These are phyloP conservation scores for Papilio machaon DNA, from an alignment of 1,140 invertebrate genomes.

Conservation along the genomic window DNA sequence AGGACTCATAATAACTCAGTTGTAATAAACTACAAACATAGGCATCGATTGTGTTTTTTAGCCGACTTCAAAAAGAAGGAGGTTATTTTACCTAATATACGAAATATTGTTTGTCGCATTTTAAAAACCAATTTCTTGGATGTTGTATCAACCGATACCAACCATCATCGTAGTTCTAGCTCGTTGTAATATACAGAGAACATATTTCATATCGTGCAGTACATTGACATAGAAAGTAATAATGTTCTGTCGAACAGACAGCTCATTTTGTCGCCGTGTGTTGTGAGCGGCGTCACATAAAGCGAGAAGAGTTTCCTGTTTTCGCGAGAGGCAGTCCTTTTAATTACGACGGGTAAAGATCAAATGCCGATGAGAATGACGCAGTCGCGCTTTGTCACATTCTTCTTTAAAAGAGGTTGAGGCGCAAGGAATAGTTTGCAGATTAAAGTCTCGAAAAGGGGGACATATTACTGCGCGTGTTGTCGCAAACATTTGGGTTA, in stretches of 20 bases:
- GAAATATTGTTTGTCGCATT: neutral
- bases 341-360: constrained; percentile 36
- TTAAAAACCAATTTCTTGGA: neutral
- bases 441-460: constrained; percentile 13
- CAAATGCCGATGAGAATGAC: constrained; percentile 38
- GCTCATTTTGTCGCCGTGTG: constrained; percentile 23
- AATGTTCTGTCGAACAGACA: constrained; percentile 23
- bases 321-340: constrained; percentile 38
- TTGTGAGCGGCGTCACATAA: constrained; percentile 14
- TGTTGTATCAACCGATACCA: neutral
- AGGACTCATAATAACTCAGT: neutral
- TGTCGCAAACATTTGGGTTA: constrained; percentile 33
- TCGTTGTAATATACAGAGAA: neutral
- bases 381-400: constrained; percentile 36
- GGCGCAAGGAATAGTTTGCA: constrained; percentile 32
- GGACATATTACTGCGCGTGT: neutral
- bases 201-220: neutral
- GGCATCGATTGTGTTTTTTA: too few relatives aligned
- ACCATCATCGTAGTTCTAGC: neutral
- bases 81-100: too few relatives aligned
- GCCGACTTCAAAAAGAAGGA: too few relatives aligned
- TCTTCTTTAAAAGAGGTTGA: constrained; percentile 38
- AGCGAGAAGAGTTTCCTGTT: constrained; percentile 34
- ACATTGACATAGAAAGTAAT: constrained; percentile 22
- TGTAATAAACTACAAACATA: neutral